Percentiles rank a stretch among this genome's conserved stretches.
Conservation (phyloP, 1,140 invertebrate species). For the Drosophila navojoa region DNA sequence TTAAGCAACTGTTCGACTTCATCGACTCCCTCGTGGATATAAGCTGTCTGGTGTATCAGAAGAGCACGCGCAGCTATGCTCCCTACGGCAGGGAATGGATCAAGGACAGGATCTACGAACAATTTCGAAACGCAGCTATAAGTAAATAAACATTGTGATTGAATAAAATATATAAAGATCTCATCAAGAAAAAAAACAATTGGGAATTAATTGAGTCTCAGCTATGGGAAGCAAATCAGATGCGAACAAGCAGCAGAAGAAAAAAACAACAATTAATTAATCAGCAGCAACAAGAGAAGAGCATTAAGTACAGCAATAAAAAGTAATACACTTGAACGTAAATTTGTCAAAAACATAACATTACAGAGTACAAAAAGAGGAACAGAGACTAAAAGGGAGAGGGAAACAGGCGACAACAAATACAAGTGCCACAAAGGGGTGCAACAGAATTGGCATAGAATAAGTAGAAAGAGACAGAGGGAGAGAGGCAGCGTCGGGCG, state of each 20-base stretch:
- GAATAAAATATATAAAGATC: slow-evolving; percentile 9
- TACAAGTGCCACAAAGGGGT: slow-evolving; percentile 52
- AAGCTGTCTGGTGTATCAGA: slow-evolving; percentile 96
- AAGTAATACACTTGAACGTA: slow-evolving; percentile 79
- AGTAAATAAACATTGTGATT: background rate
- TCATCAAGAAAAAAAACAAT: slow-evolving; percentile 39
- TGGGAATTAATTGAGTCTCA: slow-evolving; percentile 53
- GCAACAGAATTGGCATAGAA: slow-evolving; percentile 18
- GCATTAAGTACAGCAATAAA: slow-evolving; percentile 47
- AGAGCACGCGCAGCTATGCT: slow-evolving; percentile 95
- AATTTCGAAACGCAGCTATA: slow-evolving; percentile 93
- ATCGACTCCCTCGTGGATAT: slow-evolving; percentile 97
- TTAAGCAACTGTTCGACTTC: slow-evolving; percentile 97
- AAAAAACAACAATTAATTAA: slow-evolving; percentile 68
- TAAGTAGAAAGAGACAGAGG: background rate
- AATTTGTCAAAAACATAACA: slow-evolving; percentile 77
- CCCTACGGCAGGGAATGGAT: slow-evolving; percentile 99
- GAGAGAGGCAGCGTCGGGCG: too few species aligned
- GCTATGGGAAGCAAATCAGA: too few species aligned
- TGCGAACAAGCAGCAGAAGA: slow-evolving; percentile 30
- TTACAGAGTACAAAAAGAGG: slow-evolving; percentile 40
- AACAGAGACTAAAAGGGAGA: background rate
- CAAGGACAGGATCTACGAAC: slow-evolving; percentile 98
- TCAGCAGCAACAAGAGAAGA: slow-evolving; percentile 50
- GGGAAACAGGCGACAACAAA: slow-evolving; percentile 60